Evolutionary conservation across 2,113 vertebrate genomes (phyloP).

Genomic region (Pterocles orientalis): DNA sequence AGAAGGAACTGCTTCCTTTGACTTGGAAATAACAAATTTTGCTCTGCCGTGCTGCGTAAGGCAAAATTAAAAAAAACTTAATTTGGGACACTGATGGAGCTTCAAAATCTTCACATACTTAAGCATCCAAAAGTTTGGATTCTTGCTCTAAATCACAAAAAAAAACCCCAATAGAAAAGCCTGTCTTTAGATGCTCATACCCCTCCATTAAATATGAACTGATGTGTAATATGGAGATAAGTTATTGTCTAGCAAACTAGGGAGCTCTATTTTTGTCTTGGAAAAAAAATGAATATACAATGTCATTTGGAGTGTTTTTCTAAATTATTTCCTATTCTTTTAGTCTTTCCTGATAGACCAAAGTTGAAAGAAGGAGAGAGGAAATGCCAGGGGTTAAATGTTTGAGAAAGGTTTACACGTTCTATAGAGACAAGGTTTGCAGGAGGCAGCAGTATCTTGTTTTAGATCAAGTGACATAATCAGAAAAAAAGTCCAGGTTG

Average conservation of each 20-base stretch:
- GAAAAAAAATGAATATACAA: neutral
- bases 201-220: neutral
- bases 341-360: neutral
- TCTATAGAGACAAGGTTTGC: neutral
- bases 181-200: neutral
- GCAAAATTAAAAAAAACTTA: neutral
- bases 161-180: neutral
- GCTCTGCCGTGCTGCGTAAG: neutral
- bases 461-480: neutral
- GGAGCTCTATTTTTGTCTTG: neutral
- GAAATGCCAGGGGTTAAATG: neutral
- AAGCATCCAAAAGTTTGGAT: neutral
- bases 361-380: neutral
- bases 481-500: neutral
- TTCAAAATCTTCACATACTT: neutral
- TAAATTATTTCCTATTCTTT: neutral
- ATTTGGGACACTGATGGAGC: neutral
- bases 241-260: neutral
- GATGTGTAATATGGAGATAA: neutral
- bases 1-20: slow-evolving; percentile 19
- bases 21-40: slow-evolving; percentile 27
- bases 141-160: neutral
- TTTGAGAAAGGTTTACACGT: neutral
- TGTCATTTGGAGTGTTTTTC: neutral
- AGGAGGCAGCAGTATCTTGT: neutral